Evolutionary conservation across 1,140 invertebrate species (phyloP).

Genomic region (Chionoecetes opilio): DNA sequence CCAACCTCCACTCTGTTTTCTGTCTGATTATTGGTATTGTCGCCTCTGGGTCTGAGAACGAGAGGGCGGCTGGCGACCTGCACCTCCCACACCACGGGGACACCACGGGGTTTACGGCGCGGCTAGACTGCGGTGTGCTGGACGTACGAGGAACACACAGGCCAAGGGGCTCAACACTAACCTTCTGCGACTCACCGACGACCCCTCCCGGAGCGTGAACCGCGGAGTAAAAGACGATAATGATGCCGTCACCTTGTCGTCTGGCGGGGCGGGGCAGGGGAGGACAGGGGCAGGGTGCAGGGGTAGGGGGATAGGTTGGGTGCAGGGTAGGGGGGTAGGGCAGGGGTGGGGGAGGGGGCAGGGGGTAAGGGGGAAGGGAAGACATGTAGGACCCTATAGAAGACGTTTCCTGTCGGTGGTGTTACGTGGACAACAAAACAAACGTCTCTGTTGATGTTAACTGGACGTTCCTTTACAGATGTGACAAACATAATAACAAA

Average conservation of each 20-base stretch:
- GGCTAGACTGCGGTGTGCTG: background rate
- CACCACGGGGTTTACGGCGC: background rate
- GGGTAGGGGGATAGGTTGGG: background rate
- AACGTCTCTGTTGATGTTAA: too few species aligned
- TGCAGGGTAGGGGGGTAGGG: background rate
- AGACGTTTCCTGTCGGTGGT: too few species aligned
- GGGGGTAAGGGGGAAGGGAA: background rate
- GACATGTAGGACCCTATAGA: background rate
- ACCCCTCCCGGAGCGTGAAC: background rate
- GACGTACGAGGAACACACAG: background rate
- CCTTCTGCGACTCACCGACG: background rate
- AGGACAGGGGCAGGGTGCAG: too few species aligned
- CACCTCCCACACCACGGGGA: background rate
- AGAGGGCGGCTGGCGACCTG: background rate
- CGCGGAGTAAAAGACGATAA: conserved; percentile 19
- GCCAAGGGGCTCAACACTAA: background rate
- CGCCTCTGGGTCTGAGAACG: background rate
- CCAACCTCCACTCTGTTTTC: background rate
- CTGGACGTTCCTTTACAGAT: too few species aligned
- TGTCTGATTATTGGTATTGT: conserved; percentile 21
- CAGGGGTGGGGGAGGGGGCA: background rate
- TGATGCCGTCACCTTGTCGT: background rate
- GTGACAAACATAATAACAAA: too few species aligned
- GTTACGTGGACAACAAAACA: too few species aligned
- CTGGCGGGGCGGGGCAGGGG: too few species aligned